A percentile compares a stretch with the other conserved stretches of the same genome.
phyloP scores from a whole-genome alignment of 1,140 invertebrate species.

The Scaptomyza montana region DNA sequence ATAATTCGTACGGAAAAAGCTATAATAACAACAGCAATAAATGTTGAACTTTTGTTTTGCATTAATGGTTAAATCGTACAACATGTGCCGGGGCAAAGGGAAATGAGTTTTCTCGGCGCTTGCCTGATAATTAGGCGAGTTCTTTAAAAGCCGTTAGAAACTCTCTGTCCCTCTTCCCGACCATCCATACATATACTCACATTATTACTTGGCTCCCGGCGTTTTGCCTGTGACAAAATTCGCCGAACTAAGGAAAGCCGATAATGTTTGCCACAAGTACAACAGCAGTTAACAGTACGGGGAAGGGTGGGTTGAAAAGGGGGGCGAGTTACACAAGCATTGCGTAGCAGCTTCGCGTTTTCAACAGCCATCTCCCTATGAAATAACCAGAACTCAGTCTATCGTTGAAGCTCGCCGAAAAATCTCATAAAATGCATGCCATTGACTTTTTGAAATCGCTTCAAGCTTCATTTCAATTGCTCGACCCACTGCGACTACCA shows the following conservation, averaged over 20 bases:
- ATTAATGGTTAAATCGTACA: constrained; percentile 55
- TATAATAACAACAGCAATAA: constrained; percentile 70
- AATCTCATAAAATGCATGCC: constrained; percentile 80
- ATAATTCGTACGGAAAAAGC: constrained; percentile 64
- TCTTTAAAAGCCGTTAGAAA: constrained; percentile 45
- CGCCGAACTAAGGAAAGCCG: constrained; percentile 45
- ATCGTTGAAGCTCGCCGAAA: constrained; percentile 24
- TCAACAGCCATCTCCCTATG: constrained; percentile 35
- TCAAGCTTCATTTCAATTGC: constrained; percentile 78
- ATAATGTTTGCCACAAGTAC: constrained; percentile 72
- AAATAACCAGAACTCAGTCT: constrained; percentile 61
- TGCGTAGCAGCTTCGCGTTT: too few relatives aligned
- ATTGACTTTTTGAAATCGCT: constrained; percentile 80
- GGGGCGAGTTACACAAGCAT: background rate
- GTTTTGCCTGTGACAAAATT: constrained; percentile 15
- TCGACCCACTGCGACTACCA: constrained; percentile 1
- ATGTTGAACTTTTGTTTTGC: constrained; percentile 66
- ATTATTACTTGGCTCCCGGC: background rate
- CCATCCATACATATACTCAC: background rate
- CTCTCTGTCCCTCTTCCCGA: background rate
- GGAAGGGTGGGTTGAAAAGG: background rate
- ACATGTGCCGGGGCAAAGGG: constrained; percentile 22
- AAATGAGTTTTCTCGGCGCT: constrained; percentile 57
- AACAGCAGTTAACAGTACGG: constrained; percentile 1
- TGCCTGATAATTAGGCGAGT: constrained; percentile 66